Evolutionary conservation across 2,888 invertebrate genomes (phyloP).

Genomic region (Patella ulyssiponensis): DNA sequence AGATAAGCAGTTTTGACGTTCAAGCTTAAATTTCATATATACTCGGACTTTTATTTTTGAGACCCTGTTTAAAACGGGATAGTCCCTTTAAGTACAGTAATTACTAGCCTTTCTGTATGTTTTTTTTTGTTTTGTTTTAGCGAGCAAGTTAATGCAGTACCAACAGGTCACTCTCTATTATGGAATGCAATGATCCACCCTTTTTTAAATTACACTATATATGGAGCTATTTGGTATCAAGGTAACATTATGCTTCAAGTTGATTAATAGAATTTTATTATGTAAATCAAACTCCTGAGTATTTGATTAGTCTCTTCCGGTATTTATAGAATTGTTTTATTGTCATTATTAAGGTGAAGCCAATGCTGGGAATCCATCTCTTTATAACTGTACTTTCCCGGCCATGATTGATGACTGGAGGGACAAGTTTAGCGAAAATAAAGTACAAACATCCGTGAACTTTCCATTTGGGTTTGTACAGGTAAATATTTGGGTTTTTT

Average conservation of each 20-base stretch:
- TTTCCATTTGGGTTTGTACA: slow-evolving; percentile 26
- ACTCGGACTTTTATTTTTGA: too few relatives aligned
- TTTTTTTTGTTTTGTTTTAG: too few relatives aligned
- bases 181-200: slow-evolving; percentile 68
- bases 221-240: slow-evolving; percentile 66
- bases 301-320: too few relatives aligned
- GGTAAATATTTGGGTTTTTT: not conserved
- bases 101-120: too few relatives aligned
- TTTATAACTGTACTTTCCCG: slow-evolving; percentile 19
- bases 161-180: slow-evolving; percentile 24
- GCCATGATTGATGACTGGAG: slow-evolving; percentile 24
- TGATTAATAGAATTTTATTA: too few relatives aligned
- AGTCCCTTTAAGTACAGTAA: too few relatives aligned
- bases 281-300: too few relatives aligned
- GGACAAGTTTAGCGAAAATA: slow-evolving; percentile 10
- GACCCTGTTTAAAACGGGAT: too few relatives aligned
- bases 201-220: slow-evolving; percentile 55
- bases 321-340: too few relatives aligned
- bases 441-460: not conserved
- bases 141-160: not conserved
- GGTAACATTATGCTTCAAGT: slow-evolving; percentile 38
- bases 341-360: slow-evolving; percentile 14
- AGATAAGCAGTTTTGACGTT: too few relatives aligned
- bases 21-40: too few relatives aligned
- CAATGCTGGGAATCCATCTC: slow-evolving; percentile 10